A percentile compares a stretch with the other conserved stretches of the same genome.
These are phyloP conservation scores for Prunella strophiata DNA, from an alignment of 2,797 vertebrate species.

Conservation along the genomic window DNA sequence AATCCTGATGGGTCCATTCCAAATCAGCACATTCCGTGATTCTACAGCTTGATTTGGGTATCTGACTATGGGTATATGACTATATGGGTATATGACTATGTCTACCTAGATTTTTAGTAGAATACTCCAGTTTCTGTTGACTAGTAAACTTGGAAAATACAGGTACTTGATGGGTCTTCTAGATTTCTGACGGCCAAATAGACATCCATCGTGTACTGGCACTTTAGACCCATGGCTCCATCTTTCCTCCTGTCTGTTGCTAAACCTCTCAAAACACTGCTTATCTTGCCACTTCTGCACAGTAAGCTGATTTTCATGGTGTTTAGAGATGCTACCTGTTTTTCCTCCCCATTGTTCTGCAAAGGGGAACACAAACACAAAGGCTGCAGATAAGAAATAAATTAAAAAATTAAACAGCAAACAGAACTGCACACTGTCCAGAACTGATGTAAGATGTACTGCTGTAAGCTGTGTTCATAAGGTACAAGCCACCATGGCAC, in stretches of 20 bases:
- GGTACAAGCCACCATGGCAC: background rate
- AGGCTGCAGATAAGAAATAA: background rate
- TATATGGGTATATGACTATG: background rate
- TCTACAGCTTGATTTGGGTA: background rate
- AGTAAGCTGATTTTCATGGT: background rate
- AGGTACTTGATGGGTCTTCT: background rate
- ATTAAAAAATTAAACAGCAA: background rate
- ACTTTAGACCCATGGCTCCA: background rate
- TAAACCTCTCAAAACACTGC: background rate
- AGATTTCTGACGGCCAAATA: background rate
- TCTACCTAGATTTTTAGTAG: background rate
- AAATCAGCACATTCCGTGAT: background rate
- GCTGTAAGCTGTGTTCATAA: background rate
- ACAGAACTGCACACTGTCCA: background rate
- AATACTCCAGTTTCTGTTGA: background rate
- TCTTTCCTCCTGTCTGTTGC: background rate
- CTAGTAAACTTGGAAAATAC: background rate
- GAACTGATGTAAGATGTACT: background rate
- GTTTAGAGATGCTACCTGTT: background rate
- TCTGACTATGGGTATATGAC: background rate
- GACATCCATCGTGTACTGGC: rapidly evolving
- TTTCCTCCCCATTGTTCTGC: background rate
- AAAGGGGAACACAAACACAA: background rate
- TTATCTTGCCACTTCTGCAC: background rate
- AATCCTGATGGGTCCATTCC: background rate